phyloP scores from a whole-genome alignment of 2,113 vertebrate species.

The Oreamnos americanus region DNA sequence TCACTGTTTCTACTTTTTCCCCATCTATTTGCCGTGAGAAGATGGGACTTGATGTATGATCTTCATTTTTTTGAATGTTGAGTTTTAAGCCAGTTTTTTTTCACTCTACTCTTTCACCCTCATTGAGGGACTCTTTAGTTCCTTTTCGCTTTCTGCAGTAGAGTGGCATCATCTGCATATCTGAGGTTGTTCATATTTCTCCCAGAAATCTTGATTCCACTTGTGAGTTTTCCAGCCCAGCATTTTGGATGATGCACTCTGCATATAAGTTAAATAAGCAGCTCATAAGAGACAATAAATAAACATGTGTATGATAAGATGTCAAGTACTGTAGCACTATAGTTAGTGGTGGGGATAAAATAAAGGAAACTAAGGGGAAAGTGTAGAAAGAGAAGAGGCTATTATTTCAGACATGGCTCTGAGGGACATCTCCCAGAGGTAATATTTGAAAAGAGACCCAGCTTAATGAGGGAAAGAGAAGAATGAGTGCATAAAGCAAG shows the following conservation, averaged over 20 bases:
- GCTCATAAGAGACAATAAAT: background rate
- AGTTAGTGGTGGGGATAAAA: background rate
- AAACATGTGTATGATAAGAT: rapidly evolving
- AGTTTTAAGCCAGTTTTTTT: background rate
- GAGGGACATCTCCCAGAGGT: background rate
- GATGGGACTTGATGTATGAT: background rate
- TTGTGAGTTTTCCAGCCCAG: background rate
- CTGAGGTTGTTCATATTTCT: background rate
- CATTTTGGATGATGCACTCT: background rate
- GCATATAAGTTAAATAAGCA: background rate
- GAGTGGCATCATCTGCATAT: background rate
- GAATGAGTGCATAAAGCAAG: rapidly evolving
- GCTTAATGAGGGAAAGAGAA: rapidly evolving
- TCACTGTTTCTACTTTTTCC: background rate
- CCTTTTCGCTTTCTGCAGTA: background rate
- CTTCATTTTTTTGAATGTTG: background rate
- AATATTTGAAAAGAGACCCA: background rate
- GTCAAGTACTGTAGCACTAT: no score
- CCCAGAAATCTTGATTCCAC: background rate
- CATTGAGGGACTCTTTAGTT: background rate
- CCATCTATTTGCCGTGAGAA: background rate
- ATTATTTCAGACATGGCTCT: rapidly evolving
- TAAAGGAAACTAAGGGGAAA: background rate
- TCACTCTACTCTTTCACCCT: background rate
- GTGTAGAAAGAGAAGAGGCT: background rate